Conservation (phyloP, 2,113 vertebrate species). For the Seriola dumerili region DNA sequence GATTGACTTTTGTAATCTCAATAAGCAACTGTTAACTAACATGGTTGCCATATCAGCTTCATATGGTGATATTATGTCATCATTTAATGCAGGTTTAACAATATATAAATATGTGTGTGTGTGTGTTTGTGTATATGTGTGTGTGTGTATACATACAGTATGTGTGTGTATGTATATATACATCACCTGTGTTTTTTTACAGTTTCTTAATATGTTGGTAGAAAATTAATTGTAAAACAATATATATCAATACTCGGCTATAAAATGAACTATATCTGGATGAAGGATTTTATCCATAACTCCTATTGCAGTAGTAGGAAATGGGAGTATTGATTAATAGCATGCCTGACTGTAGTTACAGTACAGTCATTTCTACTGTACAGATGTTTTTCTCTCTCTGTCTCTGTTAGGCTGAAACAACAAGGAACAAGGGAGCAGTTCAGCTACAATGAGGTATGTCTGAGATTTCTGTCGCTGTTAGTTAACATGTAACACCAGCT, state of each 20-base stretch:
- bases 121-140: too few species aligned
- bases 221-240: not conserved
- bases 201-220: not conserved
- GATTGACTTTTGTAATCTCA: not conserved
- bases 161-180: too few species aligned
- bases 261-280: not conserved
- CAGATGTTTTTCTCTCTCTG: conserved; percentile 49
- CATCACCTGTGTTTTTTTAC: not conserved
- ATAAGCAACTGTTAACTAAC: not conserved
- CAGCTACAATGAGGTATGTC: conserved; percentile 88
- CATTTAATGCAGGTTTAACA: not conserved
- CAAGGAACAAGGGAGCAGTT: conserved; percentile 87
- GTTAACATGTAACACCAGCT: conserved; percentile 50
- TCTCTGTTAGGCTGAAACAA: conserved; percentile 84
- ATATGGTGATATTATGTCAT: not conserved
- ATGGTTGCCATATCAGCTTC: not conserved
- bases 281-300: not conserved
- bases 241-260: not conserved
- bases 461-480: conserved; percentile 35
- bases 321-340: not conserved
- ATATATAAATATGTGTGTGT: too few species aligned
- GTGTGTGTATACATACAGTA: too few species aligned
- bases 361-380: not conserved
- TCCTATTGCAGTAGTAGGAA: not conserved
- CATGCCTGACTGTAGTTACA: conserved; percentile 1